Conservation (phyloP, 2,113 vertebrate species). For the Ictalurus punctatus region DNA sequence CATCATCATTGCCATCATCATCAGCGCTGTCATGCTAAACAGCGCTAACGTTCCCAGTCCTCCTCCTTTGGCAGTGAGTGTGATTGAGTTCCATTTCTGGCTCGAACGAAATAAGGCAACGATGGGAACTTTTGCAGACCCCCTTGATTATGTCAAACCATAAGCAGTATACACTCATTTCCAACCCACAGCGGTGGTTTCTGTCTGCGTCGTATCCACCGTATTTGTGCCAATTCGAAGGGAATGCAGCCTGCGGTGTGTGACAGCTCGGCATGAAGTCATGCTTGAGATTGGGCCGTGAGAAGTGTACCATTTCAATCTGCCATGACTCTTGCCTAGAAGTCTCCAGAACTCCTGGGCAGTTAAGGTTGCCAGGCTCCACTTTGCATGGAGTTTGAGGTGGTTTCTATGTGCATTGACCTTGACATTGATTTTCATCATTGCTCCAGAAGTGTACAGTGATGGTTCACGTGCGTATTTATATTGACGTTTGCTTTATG, state of each 20-base stretch:
- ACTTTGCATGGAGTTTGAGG: slow-evolving; percentile 37
- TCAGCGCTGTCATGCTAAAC: slow-evolving; percentile 30
- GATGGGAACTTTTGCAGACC: slow-evolving; percentile 48
- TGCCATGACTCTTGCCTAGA: slow-evolving; percentile 58
- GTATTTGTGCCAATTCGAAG: slow-evolving; percentile 64
- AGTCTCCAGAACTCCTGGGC: slow-evolving; percentile 45
- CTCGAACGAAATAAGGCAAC: slow-evolving; percentile 43
- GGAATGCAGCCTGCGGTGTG: slow-evolving; percentile 61
- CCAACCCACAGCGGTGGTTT: slow-evolving; percentile 54
- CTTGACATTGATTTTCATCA: slow-evolving; percentile 48
- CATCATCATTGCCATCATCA: slow-evolving; percentile 72
- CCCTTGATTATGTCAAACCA: slow-evolving; percentile 53
- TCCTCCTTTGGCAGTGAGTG: slow-evolving; percentile 39
- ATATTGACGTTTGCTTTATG: slow-evolving; percentile 34
- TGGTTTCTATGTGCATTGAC: slow-evolving; percentile 46
- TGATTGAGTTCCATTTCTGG: slow-evolving; percentile 52
- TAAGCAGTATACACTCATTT: slow-evolving; percentile 44
- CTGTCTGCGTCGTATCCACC: slow-evolving; percentile 60
- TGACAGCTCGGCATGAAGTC: slow-evolving; percentile 67
- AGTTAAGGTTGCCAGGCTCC: slow-evolving; percentile 41
- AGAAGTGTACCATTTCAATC: slow-evolving; percentile 65
- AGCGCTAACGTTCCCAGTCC: slow-evolving; percentile 39
- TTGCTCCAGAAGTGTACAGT: slow-evolving; percentile 29
- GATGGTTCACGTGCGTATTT: slow-evolving; percentile 23
- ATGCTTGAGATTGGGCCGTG: slow-evolving; percentile 65